Conservation (phyloP, 2,888 invertebrate genomes). For the Chrysodeixis includens region DNA sequence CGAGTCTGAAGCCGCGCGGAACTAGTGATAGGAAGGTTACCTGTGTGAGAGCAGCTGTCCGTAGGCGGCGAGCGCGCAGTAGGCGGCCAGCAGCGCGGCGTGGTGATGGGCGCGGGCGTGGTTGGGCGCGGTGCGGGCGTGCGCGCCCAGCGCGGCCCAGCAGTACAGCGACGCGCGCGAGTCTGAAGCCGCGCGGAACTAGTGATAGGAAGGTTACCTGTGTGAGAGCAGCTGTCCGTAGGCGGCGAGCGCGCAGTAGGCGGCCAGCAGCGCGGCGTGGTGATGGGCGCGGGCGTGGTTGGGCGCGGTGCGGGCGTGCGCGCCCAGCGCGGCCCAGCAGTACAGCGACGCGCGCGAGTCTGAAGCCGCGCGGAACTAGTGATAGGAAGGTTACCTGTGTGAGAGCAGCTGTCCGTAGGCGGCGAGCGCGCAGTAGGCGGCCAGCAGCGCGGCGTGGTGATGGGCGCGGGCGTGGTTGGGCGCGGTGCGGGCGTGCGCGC, state of each 20-base stretch:
- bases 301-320: constrained; percentile 94
- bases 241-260: constrained; percentile 74
- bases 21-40: no score
- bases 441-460: constrained; percentile 79
- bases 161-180: constrained; percentile 93
- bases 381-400: no score
- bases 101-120: constrained; percentile 91
- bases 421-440: constrained; percentile 74
- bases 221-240: constrained; percentile 69
- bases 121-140: constrained; percentile 94
- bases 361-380: constrained; percentile 58
- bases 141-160: constrained; percentile 96
- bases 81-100: constrained; percentile 77
- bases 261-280: constrained; percentile 79
- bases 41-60: constrained; percentile 67
- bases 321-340: constrained; percentile 96
- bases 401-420: constrained; percentile 68
- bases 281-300: constrained; percentile 92
- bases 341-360: constrained; percentile 91
- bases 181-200: constrained; percentile 62
- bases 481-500: constrained; percentile 95
- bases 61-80: constrained; percentile 75
- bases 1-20: constrained; percentile 60
- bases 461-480: constrained; percentile 93
- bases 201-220: no score